These are phyloP conservation scores for Rostratula benghalensis DNA, from an alignment of 2,113 vertebrate genomes.

Conservation along the genomic window DNA sequence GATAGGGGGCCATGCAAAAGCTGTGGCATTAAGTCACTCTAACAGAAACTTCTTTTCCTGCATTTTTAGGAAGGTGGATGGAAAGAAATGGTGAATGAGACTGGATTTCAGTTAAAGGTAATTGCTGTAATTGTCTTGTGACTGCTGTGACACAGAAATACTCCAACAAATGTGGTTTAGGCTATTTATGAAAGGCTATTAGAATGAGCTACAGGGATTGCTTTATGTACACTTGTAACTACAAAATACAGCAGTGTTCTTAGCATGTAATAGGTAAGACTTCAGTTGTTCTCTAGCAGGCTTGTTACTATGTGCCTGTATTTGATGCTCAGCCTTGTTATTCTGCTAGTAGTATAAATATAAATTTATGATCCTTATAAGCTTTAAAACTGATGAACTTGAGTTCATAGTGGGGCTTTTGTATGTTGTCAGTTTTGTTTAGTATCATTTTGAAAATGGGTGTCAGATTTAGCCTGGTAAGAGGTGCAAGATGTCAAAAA, in stretches of 20 bases:
- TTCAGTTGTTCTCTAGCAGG: neutral
- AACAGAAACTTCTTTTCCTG: slow-evolving; percentile 47
- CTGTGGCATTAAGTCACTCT: neutral
- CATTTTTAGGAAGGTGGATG: slow-evolving; percentile 88
- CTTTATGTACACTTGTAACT: neutral
- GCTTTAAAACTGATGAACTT: neutral
- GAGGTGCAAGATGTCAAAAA: neutral
- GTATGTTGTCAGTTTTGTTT: neutral
- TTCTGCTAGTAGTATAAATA: neutral
- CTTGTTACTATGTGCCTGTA: neutral
- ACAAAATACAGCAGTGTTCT: neutral
- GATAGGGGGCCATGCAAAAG: neutral
- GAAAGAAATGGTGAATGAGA: slow-evolving; percentile 93
- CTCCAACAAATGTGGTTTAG: neutral
- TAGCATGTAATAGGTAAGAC: neutral
- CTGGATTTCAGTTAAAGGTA: slow-evolving; percentile 95
- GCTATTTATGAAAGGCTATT: neutral
- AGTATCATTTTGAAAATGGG: neutral
- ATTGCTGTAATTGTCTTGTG: neutral
- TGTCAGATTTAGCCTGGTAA: neutral
- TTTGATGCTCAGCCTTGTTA: neutral
- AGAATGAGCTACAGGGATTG: neutral
- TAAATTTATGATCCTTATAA: neutral
- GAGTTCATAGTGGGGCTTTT: neutral
- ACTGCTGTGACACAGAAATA: neutral